Base-by-base conservation (phyloP, 2,888 invertebrate species). In the Ceramica pisi region DNA sequence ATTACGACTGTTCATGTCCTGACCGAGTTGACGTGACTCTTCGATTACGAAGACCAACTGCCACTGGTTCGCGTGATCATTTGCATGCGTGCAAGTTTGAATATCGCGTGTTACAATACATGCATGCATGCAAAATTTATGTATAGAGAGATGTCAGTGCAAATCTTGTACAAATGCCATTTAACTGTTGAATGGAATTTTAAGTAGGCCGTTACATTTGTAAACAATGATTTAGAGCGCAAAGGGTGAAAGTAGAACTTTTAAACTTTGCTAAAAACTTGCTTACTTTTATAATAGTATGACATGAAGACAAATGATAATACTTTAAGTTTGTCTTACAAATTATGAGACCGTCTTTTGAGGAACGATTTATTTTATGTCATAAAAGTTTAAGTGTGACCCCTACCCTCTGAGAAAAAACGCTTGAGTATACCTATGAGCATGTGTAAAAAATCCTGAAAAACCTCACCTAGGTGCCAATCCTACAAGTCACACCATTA, bases 1-100 rank as follows among this genome's bases (percentile, higher is more conserved):
- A 70, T 80, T 75, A 74, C 70, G 63, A 72, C 55, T 78, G 65
- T 71, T 78, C 59, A 66, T 70, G 70, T 78, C 56, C 68, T 72
- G 75, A 64, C 71, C 67, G 72, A 83, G 64, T 83, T 81, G 74
- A 77, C 79, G 79, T 85, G 79, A 81, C 78, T 63, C 75, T 74
- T 63, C 68, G 74, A 41, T 71, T 63, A 68, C 72, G 65, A 77
- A 74, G n/a, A 75, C 62, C 64, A 44, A 75, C 71, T 66, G 59
- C 35, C 65, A 66, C 59, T 38, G 61, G 38, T 56, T 84, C 19
- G 80, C 80, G 79, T 84, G 81, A 65, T 57, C 50, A 31, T 75
- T 74, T 57, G 67, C 69, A 75, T 51, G 77, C 67, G 71, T 71
- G 75, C 63, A 51, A 56, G 70, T 62, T 67, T 44, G 50, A 56